Evolutionary conservation across 2,113 vertebrate species (phyloP).

Genomic region (Trinectes maculatus): DNA sequence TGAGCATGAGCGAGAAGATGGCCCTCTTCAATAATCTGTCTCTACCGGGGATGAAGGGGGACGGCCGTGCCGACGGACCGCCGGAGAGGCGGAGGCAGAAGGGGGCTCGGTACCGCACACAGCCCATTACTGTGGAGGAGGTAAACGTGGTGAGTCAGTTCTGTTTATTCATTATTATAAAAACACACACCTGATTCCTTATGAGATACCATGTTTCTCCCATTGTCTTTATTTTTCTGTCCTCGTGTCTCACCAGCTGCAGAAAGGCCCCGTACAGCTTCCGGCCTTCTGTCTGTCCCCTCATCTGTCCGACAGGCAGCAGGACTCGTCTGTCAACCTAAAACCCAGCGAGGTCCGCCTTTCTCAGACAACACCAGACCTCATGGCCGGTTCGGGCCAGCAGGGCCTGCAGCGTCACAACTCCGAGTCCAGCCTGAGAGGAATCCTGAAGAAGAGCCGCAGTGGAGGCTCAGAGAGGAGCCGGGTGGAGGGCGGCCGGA

Average conservation of each 20-base stretch:
- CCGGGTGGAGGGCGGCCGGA: conserved; percentile 10
- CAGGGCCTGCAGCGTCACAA: conserved; percentile 32
- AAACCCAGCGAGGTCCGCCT: conserved; percentile 80
- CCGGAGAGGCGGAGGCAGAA: conserved; percentile 79
- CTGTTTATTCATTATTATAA: background rate
- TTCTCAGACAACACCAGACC: conserved; percentile 40
- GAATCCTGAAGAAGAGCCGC: conserved; percentile 81
- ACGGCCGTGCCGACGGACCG: conserved; percentile 12
- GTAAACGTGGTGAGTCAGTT: conserved; percentile 74
- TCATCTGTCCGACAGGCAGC: conserved; percentile 77
- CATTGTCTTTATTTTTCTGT: background rate
- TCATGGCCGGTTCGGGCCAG: conserved; percentile 1
- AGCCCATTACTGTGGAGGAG: conserved; percentile 84
- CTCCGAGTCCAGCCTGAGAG: conserved; percentile 66
- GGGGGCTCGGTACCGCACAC: conserved; percentile 81
- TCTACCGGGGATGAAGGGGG: conserved; percentile 40
- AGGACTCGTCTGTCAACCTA: conserved; percentile 76
- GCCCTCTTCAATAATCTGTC: conserved; percentile 83
- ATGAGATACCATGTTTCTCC: background rate
- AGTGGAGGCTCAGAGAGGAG: conserved; percentile 42
- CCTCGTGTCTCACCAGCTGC: conserved; percentile 76
- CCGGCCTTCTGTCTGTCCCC: conserved; percentile 71
- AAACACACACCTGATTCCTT: background rate
- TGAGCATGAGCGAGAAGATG: conserved; percentile 83
- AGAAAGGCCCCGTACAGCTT: conserved; percentile 77